phyloP scores from a whole-genome alignment of 2,797 vertebrate genomes.

The Sphenodon punctatus region DNA sequence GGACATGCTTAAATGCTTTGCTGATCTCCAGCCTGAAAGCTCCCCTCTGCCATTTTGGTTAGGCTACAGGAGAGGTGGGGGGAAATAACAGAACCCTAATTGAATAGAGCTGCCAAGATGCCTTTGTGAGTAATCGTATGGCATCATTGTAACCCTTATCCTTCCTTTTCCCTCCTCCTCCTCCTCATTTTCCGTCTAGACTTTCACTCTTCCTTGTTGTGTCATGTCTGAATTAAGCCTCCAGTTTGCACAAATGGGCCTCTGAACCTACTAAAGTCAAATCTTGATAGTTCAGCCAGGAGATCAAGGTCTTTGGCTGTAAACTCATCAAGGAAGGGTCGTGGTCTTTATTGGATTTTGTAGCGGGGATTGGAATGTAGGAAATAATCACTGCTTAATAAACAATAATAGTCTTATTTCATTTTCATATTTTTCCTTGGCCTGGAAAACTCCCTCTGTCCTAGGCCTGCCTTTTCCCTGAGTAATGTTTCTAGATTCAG shows the following conservation, averaged over 20 bases:
- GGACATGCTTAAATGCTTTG: neutral
- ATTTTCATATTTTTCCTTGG: neutral
- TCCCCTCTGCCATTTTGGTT: neutral
- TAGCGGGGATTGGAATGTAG: neutral
- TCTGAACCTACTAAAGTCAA: neutral
- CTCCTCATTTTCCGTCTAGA: neutral
- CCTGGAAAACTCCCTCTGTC: too few relatives aligned
- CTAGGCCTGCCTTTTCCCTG: too few relatives aligned
- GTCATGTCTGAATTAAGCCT: slow-evolving; percentile 23
- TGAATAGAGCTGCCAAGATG: neutral
- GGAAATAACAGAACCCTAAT: neutral
- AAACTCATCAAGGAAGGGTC: neutral
- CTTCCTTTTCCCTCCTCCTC: neutral
- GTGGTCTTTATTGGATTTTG: neutral
- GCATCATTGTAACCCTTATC: neutral
- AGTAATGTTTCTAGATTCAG: too few relatives aligned
- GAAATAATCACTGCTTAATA: neutral
- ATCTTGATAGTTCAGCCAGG: fast-evolving
- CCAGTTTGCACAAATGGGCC: slow-evolving; percentile 9
- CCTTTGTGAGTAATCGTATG: neutral
- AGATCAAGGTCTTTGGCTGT: neutral
- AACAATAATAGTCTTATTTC: neutral
- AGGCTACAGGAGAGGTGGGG: neutral
- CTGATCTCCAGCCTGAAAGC: neutral
- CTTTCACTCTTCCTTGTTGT: neutral